Base-by-base conservation (phyloP, 2,797 vertebrate genomes). In the Iguana delicatissima region DNA sequence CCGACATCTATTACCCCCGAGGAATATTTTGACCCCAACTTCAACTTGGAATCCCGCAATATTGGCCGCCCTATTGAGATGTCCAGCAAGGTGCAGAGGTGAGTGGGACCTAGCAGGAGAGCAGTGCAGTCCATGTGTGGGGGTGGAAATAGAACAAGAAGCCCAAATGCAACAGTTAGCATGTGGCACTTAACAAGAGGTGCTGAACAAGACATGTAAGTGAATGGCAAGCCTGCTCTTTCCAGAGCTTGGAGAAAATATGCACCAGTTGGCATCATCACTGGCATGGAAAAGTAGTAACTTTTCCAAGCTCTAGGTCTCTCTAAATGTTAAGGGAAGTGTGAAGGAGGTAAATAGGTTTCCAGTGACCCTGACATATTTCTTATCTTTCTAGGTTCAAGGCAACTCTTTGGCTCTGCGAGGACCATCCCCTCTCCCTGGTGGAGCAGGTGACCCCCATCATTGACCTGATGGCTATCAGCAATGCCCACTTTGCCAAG, bases 401-500 rank as follows among this genome's bases (percentile, higher is more conserved):
- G 96, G 99, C 98, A 0, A 99, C 98, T 0, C 97, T 99, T 90
- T 99, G 99, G 99, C 95, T 99, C 91, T 99, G 99, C 32, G 99
- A 99, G 96, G 97, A 97, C 91, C 99, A 99, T 93, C 99, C 99
- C 1, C 97, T 99, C 80, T 99, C 99, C 0, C 96, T 99, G 97
- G 98, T 98, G 1, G 98, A 99, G 97, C 99, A 99, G 96, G 98
- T 99, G 96, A 99, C 98, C 0, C 99, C 99, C 95, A 99, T 99
- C 96, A 99, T 99, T 22, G 99, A 99, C 97, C 98, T 99, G 91
- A 99, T 99, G 99, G 99, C 99, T 90, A 99, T 99, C 96, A 99
- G 98, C 92, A 99, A 99, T 0, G 98, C 98, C 55, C 99, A 99
- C 97, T 99, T 99, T 69, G 99, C 98, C 95, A 99, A 99, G 88